A percentile compares a stretch with the other conserved stretches of the same genome.
These are phyloP conservation scores for Salmo trutta DNA, from an alignment of 2,797 vertebrate species.

Conservation along the genomic window DNA sequence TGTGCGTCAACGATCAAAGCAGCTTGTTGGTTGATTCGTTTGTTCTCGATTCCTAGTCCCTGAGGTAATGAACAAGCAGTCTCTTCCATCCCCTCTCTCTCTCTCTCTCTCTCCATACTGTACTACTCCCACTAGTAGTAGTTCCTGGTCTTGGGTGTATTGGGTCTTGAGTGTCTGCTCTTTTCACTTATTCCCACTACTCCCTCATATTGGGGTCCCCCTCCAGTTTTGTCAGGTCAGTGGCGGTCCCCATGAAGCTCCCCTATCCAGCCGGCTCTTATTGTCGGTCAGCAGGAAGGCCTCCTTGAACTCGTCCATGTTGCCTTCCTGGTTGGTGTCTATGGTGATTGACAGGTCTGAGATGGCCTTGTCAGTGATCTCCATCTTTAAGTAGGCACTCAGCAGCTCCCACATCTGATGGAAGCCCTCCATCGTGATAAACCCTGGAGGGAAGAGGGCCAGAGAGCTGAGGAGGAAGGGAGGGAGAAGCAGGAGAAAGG, in stretches of 20 bases:
- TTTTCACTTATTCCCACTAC: not conserved
- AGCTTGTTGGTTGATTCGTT: constrained; percentile 33
- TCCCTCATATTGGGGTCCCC: constrained; percentile 44
- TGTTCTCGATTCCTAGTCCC: constrained; percentile 1
- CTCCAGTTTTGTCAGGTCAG: constrained; percentile 64
- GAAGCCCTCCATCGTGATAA: constrained; percentile 92
- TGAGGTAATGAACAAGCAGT: not conserved
- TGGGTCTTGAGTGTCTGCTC: not conserved
- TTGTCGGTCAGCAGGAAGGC: constrained; percentile 91
- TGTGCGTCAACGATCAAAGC: constrained; percentile 58
- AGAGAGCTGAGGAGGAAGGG: not conserved
- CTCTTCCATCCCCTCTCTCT: not conserved
- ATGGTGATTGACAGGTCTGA: constrained; percentile 85
- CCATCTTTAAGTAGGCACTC: constrained; percentile 85
- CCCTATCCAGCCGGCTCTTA: constrained; percentile 75
- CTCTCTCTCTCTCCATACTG: not conserved
- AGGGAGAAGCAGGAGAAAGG: not conserved
- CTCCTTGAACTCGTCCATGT: constrained; percentile 95
- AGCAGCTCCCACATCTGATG: constrained; percentile 91
- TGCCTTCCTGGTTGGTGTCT: constrained; percentile 92
- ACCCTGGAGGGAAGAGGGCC: constrained; percentile 68
- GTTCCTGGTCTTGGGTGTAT: not conserved
- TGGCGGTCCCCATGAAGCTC: constrained; percentile 68
- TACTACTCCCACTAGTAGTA: not conserved
- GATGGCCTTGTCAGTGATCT: constrained; percentile 84